These are phyloP conservation scores for Camptogramma bilineatum DNA, from an alignment of 2,888 invertebrate species.

Conservation along the genomic window DNA sequence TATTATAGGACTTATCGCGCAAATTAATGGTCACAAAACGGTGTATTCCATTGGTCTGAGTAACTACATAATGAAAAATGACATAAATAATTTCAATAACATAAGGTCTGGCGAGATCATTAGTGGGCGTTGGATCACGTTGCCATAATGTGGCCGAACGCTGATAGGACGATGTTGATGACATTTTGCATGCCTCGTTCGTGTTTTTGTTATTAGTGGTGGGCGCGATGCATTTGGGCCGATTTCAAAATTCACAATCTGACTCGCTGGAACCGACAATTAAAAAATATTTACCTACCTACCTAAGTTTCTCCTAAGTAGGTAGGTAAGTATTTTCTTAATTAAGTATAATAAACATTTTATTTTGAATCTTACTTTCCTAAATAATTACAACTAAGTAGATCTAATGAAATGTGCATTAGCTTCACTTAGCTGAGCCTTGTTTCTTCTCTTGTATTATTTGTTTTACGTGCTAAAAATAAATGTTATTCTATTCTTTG, in stretches of 20 bases:
- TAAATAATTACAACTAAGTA: too few relatives aligned
- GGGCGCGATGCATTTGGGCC: slow-evolving; percentile 15
- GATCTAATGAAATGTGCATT: too few relatives aligned
- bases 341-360: too few relatives aligned
- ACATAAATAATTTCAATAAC: slow-evolving; percentile 42
- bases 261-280: not conserved
- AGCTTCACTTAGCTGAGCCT: too few relatives aligned
- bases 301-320: too few relatives aligned
- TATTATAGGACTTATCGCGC: too few relatives aligned
- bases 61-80: slow-evolving; percentile 39
- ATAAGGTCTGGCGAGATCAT: slow-evolving; percentile 43
- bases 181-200: slow-evolving; percentile 43
- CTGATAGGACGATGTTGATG: slow-evolving; percentile 42
- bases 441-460: too few relatives aligned
- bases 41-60: not conserved
- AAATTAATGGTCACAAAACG: slow-evolving; percentile 1
- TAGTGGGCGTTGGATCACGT: slow-evolving; percentile 42
- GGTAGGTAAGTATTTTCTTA: too few relatives aligned
- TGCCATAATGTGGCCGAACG: slow-evolving; percentile 45
- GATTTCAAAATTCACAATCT: slow-evolving; percentile 14
- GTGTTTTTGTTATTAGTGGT: slow-evolving; percentile 28
- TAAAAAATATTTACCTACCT: too few relatives aligned
- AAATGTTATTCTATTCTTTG: too few relatives aligned
- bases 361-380: too few relatives aligned
- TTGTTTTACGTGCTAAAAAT: too few relatives aligned